Base-by-base conservation (phyloP, 1,140 invertebrate species). In the Wasmannia auropunctata region DNA sequence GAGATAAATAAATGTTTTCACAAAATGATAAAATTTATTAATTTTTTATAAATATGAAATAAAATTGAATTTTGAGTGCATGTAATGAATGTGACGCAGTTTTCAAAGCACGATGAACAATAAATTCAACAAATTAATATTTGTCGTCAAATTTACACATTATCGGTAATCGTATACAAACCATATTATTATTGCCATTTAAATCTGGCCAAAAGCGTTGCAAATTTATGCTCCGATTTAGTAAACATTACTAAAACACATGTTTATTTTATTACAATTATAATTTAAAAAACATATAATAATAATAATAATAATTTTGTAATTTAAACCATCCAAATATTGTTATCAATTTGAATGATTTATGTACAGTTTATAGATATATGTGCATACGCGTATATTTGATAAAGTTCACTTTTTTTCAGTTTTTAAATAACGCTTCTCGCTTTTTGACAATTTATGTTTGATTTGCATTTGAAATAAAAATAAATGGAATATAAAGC, bases 91-190 rank as follows among this genome's bases (percentile, higher is more conserved):
- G 8, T 76, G 10, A 16, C 4, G 0, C 62, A 37, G 14, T 76
- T 60, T 62, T 8, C 19, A 31, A 31, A 28, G 5, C 19, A n/a
- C 10, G n/a, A 62, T 34, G 31, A 75, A 75, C 16, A 74, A 56
- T 74, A 37, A 74, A n/a, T 74, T 74, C 0, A 14, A 54, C n/a
- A 54, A 56, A 74, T 70, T 77, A 62, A 77, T 5, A 69, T 69
- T 69, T 69, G 31, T 34, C 31, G 10, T 3, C 22, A 40, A 67
- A 67, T 79, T 37, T 34, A 60, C 37, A 19, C 37, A 19, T 65
- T 65, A 37, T 67, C 22, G 22, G 1, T 69, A 80, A 77, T 69
- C 22, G 7, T 62, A 14, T 7, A 54, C 3, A 19, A 63, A 22
- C 14, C 7, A 0, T 65, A 65, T 65, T 67, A 49, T 63, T 77